phyloP scores from a whole-genome alignment of 1,140 invertebrate genomes.

The Drosophila ogumai region DNA sequence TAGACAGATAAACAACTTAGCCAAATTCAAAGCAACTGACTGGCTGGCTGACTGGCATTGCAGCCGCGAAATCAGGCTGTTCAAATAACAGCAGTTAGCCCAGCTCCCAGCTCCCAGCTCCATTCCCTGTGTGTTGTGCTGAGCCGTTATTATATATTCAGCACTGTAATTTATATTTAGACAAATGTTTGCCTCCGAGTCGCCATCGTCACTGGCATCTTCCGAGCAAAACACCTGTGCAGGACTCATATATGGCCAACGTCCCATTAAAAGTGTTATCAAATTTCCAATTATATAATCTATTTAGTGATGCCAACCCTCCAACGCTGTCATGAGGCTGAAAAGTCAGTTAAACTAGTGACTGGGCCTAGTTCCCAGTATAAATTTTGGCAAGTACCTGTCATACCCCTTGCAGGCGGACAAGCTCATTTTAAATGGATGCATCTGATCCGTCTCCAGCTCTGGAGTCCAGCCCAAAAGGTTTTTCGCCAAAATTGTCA shows the following conservation, averaged over 20 bases:
- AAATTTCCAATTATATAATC: constrained; percentile 4
- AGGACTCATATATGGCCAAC: constrained; percentile 7
- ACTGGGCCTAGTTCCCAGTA: background rate
- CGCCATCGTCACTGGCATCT: constrained; percentile 17
- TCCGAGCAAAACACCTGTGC: constrained; percentile 61
- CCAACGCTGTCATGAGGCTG: background rate
- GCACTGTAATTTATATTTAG: constrained; percentile 48
- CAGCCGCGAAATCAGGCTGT: constrained; percentile 69
- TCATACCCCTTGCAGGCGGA: too few relatives aligned
- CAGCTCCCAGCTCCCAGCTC: too few relatives aligned
- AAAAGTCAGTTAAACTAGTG: background rate
- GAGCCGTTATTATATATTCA: constrained; percentile 24
- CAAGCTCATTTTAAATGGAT: constrained; percentile 1
- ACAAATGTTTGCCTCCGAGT: constrained; percentile 52
- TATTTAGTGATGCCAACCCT: background rate
- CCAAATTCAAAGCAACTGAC: constrained; percentile 59
- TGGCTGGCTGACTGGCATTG: constrained; percentile 67
- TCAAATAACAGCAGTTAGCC: constrained; percentile 55
- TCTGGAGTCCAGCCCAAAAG: background rate
- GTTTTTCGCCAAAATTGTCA: constrained; percentile 30
- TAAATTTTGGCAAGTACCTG: background rate
- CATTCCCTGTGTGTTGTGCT: constrained; percentile 12
- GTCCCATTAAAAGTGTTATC: background rate
- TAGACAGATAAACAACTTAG: constrained; percentile 62
- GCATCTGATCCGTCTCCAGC: constrained; percentile 19